Percentiles rank a stretch among this genome's conserved stretches.
phyloP scores from a whole-genome alignment of 2,113 vertebrate genomes.

The Cololabis saira region DNA sequence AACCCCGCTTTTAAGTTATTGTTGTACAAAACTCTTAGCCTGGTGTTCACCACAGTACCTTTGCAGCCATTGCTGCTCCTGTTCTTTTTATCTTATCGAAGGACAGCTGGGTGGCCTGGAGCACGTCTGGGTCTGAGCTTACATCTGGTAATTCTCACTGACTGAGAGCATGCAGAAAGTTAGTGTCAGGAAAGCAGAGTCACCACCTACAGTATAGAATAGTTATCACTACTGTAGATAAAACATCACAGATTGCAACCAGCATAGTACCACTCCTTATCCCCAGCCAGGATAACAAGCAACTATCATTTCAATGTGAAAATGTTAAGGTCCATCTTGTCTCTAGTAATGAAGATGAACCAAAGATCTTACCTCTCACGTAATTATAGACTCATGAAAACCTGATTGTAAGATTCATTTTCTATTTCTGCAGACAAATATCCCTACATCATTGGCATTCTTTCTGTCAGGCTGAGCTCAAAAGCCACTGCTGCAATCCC shows the following conservation, averaged over 20 bases:
- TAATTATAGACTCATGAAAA: no score
- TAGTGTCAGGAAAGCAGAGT: slow-evolving; percentile 6
- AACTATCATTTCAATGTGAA: no score
- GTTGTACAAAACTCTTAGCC: slow-evolving; percentile 11
- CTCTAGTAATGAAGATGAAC: no score
- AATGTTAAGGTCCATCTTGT: no score
- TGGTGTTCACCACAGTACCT: slow-evolving; percentile 7
- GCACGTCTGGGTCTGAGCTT: slow-evolving; percentile 17
- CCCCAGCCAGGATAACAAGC: no score
- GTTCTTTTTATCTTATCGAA: slow-evolving; percentile 57
- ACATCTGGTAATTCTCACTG: slow-evolving; percentile 37
- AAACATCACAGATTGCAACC: not conserved
- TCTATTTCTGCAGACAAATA: no score
- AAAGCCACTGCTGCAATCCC: no score
- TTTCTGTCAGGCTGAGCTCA: no score
- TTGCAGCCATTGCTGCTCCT: slow-evolving; percentile 27
- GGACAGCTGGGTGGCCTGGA: slow-evolving; percentile 32
- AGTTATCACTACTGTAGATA: not conserved
- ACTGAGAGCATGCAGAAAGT: slow-evolving; percentile 13
- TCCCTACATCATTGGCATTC: no score
- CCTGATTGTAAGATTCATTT: no score
- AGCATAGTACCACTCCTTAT: not conserved
- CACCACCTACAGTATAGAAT: not conserved
- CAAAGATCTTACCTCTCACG: no score
- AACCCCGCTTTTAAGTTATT: slow-evolving; percentile 28